These are phyloP conservation scores for Bradynema listronoti DNA, from an alignment of 1,140 invertebrate genomes.

Conservation along the genomic window DNA sequence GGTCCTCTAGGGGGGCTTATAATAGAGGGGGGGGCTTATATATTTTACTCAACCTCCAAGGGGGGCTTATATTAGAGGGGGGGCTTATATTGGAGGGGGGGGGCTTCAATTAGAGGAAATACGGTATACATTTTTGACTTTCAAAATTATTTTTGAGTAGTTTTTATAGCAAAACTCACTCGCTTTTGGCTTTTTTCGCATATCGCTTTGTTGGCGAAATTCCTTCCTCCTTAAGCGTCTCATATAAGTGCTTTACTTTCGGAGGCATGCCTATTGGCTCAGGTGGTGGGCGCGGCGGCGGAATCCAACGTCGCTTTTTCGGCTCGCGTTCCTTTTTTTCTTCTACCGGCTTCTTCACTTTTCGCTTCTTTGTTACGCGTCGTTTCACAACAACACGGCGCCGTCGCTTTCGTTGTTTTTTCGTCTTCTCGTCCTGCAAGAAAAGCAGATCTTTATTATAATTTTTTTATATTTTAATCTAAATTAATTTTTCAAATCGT, in stretches of 20 bases:
- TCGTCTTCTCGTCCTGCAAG: neutral
- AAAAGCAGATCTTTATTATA: too few species aligned
- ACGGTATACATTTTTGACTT: too few species aligned
- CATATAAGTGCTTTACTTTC: conserved; percentile 30
- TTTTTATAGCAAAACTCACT: conserved; percentile 11
- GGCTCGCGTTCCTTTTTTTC: conserved; percentile 9
- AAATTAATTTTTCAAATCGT: too few species aligned
- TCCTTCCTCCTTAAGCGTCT: conserved; percentile 33
- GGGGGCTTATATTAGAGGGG: too few species aligned
- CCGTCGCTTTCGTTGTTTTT: neutral
- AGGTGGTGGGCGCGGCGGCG: conserved; percentile 23
- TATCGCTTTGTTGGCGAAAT: conserved; percentile 28
- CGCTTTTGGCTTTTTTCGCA: conserved; percentile 28
- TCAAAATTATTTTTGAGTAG: too few species aligned
- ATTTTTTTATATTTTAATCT: too few species aligned
- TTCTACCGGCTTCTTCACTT: conserved; percentile 3
- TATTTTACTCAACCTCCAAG: too few species aligned
- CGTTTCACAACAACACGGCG: neutral
- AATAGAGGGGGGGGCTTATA: too few species aligned
- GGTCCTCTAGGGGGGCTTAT: too few species aligned
- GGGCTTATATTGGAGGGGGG: too few species aligned
- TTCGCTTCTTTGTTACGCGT: conserved; percentile 19
- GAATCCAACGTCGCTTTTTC: conserved; percentile 10
- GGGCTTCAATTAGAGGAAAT: too few species aligned
- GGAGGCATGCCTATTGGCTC: conserved; percentile 32